Conservation (phyloP, 2,113 vertebrate species). For the Cisticola juncidis region DNA sequence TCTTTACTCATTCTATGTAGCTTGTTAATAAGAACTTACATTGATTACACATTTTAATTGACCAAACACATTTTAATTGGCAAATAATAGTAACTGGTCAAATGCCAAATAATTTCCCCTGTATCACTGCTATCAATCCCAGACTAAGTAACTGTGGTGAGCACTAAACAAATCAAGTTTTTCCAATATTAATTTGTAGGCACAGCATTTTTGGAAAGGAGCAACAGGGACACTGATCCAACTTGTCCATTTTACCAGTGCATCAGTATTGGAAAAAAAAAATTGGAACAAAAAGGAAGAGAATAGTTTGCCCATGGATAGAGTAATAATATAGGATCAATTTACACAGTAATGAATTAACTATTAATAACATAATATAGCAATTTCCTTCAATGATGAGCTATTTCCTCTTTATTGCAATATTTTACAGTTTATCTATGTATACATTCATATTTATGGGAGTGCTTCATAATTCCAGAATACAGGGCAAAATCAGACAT, state of each 20-base stretch:
- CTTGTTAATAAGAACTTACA: not conserved
- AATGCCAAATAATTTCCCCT: not conserved
- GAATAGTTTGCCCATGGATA: not conserved
- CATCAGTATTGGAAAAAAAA: not conserved
- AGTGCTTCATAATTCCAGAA: not conserved
- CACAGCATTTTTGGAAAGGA: not conserved
- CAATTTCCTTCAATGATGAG: not conserved
- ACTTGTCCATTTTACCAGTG: not conserved
- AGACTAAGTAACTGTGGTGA: not conserved
- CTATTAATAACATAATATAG: not conserved
- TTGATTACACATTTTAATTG: not conserved
- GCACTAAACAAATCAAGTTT: not conserved
- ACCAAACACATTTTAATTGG: too few relatives aligned
- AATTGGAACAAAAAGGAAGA: not conserved
- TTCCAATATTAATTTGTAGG: not conserved
- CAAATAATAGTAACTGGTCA: too few relatives aligned
- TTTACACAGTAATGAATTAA: not conserved
- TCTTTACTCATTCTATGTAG: not conserved
- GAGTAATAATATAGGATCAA: rapidly evolving
- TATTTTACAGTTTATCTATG: not conserved
- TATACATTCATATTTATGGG: not conserved
- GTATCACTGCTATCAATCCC: not conserved
- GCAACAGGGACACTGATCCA: not conserved
- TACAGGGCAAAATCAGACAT: not conserved
- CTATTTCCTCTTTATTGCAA: not conserved